A percentile compares a stretch with the other conserved stretches of the same genome.
Conservation (phyloP, 1,140 invertebrate species). For the Diorhabda carinulata region DNA sequence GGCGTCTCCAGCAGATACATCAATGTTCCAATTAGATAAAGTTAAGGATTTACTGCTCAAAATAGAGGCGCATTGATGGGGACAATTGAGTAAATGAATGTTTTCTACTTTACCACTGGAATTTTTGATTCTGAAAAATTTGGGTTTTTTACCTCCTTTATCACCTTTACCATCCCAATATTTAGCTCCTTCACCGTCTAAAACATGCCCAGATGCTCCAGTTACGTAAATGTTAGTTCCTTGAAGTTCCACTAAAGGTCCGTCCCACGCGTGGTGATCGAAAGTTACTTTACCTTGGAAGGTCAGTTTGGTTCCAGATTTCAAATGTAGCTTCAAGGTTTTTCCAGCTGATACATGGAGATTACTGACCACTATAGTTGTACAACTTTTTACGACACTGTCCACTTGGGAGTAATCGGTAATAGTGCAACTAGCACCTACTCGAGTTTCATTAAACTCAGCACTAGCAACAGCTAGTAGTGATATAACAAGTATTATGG, state of each 20-base stretch:
- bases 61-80: constrained; percentile 23
- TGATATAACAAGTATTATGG: no score
- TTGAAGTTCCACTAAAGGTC: constrained; percentile 21
- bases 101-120: constrained; percentile 18
- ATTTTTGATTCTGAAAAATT: constrained; percentile 26
- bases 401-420: constrained; percentile 8
- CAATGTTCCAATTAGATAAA: constrained; percentile 17
- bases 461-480: no score
- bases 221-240: constrained; percentile 16
- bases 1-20: constrained; percentile 27
- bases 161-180: constrained; percentile 28
- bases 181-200: constrained; percentile 19
- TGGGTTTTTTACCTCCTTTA: constrained; percentile 21
- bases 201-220: constrained; percentile 9
- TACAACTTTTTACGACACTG: constrained; percentile 14
- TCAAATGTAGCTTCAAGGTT: constrained; percentile 16
- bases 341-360: constrained; percentile 21
- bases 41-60: constrained; percentile 13
- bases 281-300: constrained; percentile 23
- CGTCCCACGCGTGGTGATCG: constrained; percentile 21
- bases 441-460: background rate
- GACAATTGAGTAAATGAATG: constrained; percentile 26
- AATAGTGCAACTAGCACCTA: constrained; percentile 7
- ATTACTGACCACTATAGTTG: constrained; percentile 19
- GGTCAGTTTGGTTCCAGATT: constrained; percentile 17